phyloP scores from a whole-genome alignment of 2,797 vertebrate species.

The Morelia viridis region DNA sequence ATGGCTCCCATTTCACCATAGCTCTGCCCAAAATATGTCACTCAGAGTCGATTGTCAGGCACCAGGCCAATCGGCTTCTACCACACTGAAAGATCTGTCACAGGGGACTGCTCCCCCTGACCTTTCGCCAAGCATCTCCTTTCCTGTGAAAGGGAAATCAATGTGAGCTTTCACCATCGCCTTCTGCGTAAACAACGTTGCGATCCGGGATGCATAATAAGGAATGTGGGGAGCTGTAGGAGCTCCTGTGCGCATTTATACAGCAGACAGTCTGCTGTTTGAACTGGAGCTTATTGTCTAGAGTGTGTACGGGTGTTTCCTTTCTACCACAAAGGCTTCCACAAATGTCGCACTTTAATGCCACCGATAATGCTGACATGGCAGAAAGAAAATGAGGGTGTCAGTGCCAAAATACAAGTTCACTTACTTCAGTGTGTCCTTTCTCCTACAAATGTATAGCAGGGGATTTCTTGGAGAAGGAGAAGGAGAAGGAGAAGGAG shows the following conservation, averaged over 20 bases:
- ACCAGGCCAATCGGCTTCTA: constrained; percentile 73
- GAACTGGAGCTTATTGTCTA: constrained; percentile 17
- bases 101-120: constrained; percentile 42
- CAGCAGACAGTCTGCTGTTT: not conserved
- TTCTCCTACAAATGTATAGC: constrained; percentile 46
- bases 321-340: not conserved
- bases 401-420: not conserved
- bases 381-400: not conserved
- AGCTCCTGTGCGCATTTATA: not conserved
- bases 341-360: accelerated
- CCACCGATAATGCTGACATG: accelerated
- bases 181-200: constrained; percentile 1
- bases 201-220: constrained; percentile 13
- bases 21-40: constrained; percentile 86
- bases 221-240: not conserved
- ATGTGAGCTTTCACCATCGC: constrained; percentile 33
- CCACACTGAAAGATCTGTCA: constrained; percentile 59
- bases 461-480: constrained; percentile 29
- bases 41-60: constrained; percentile 72
- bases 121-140: constrained; percentile 20
- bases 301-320: not conserved
- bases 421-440: constrained; percentile 19
- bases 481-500: not conserved
- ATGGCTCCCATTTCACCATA: constrained; percentile 76
- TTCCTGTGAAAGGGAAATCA: constrained; percentile 43